phyloP scores from a whole-genome alignment of 2,113 vertebrate species.

The Opisthocomus hoazin region DNA sequence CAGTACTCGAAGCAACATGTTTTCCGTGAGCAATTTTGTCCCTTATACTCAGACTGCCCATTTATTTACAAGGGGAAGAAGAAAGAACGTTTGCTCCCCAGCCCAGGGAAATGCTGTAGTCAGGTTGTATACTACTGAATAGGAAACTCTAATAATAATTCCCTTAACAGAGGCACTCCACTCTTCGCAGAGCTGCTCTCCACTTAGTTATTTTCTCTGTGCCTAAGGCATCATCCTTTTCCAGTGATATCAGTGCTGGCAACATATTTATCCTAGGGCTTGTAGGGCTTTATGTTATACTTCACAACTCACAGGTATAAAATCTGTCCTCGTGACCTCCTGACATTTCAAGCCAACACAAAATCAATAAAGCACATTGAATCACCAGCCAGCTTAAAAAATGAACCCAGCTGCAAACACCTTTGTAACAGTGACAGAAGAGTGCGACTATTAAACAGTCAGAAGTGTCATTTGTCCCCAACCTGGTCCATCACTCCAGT shows the following conservation, averaged over 20 bases:
- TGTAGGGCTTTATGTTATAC: background rate
- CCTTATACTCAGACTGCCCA: background rate
- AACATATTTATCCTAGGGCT: background rate
- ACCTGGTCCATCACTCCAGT: background rate
- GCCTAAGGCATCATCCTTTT: background rate
- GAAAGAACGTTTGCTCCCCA: background rate
- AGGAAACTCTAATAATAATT: background rate
- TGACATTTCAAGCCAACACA: background rate
- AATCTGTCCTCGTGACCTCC: background rate
- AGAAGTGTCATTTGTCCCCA: constrained; percentile 5
- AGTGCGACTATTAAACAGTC: background rate
- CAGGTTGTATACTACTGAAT: background rate
- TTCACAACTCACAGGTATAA: constrained; percentile 3
- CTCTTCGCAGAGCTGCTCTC: background rate
- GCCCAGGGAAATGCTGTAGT: background rate
- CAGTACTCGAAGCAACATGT: background rate
- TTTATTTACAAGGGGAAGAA: background rate
- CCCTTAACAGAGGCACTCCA: background rate
- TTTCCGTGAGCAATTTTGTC: background rate
- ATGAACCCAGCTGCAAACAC: background rate
- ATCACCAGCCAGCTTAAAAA: background rate
- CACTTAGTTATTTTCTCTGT: background rate
- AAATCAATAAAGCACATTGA: background rate
- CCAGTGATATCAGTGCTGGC: background rate
- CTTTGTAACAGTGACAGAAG: background rate